Evolutionary conservation across 2,797 vertebrate species (phyloP), one percentile per base, ranked within the genome.

Genomic region (Falco biarmicus): DNA sequence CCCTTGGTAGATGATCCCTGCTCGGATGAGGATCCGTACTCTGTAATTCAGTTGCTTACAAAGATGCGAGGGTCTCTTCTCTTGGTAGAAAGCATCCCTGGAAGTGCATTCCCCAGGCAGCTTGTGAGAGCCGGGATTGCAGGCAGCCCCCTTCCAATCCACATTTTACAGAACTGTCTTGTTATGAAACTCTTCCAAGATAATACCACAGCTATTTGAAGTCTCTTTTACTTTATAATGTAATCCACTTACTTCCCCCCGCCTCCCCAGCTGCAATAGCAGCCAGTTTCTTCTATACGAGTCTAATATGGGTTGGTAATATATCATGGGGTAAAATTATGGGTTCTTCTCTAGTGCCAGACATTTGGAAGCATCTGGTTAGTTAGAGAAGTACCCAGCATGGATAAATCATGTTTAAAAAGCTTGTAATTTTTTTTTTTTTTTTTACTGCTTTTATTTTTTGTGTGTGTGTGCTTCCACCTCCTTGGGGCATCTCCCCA

Each of bases 381-480:
- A 84, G 85, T 47, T 22, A 65, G 34, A 73, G 68, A 11, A 66
- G 51, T 79, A 80, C 83, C 50, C 51, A 48, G 47, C 12, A 5
- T 32, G 8, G 63, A 94, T 86, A 96, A 97, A 96, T 95, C 63
- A 83, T 19, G 25, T 63, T 93, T 95, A 0, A 91, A 95, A 89
- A 79, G 54, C 60, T 76, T 91, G 43, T 54, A 21, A 21, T 39
- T 45, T 65, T 34, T 71, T 66, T 71, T 69, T 69, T 37, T 28
- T 43, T 81, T 60, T 48, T 13, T 69, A 57, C 9, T 51, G 20
- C 43, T 34, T 32, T 39, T 19, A 11, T 89, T 47, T 31, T 32
- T 45, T 28, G 45, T 13, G 0, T 17, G 6, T 41, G 6, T 68
- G 10, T 68, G 17, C 47, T 90, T 73, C 43, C 18, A 37, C 63